Evolutionary conservation across 2,888 invertebrate species (phyloP), one percentile per base, ranked within the genome.

Genomic region (Gastrophysa polygoni): DNA sequence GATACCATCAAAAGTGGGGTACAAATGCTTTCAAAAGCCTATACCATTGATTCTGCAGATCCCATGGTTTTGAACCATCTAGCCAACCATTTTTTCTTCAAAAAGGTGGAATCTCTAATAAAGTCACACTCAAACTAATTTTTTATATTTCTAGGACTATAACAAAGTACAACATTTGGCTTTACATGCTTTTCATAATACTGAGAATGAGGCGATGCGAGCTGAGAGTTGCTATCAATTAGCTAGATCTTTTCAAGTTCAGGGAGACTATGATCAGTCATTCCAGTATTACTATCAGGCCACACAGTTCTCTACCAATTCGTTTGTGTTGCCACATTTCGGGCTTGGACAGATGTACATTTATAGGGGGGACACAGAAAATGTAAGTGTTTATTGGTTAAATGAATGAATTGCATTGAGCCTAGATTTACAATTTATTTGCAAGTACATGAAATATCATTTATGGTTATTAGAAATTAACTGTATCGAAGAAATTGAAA

Each of bases 271-370:
- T 74, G 96, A 98, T 78, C 97, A 98, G 81, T 98, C 99, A 20
- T 99, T 99, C 82, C 98, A 98, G 82, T 96, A 96, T 82, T 98
- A 98, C 79, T 98, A 98, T 80, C 98, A 98, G 81, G 95, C 98
- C 2, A 99, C 98, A 0, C 98, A 99, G 82, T 98, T 98, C 82
- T 96, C 98, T 0, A 93, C 96, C 0, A 87, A 93, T 1, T 91
- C 90, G 77, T 99, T 99, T 84, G 96, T 99, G 0, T 83, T 99
- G 58, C 99, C 99, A 0, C 95, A 96, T 83, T 99, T 96, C 82
- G 99, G 99, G 0, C 85, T 99, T 0, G 99, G 99, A 0, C 99
- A 99, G 82, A 98, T 99, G 97, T 98, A 99, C 79, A 96, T 99
- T 70, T 94, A 97, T 79, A 87, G 98, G 78, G 95, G 95, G 0